Percentiles rank a stretch among this genome's conserved stretches.
Conservation (phyloP, 1,140 invertebrate genomes). For the Drosophila ficusphila region DNA sequence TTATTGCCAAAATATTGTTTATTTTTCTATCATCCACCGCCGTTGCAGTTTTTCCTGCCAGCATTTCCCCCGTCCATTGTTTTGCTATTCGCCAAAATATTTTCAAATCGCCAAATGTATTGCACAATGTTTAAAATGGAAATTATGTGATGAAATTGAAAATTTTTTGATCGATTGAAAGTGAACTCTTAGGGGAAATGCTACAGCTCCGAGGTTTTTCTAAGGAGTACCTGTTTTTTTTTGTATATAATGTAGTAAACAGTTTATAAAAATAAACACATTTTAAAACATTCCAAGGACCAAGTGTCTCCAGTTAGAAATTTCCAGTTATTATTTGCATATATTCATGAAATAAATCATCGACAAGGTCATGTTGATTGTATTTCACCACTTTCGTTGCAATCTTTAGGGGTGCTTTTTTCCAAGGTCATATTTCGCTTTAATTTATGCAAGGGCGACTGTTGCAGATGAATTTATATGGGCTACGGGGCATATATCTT, state of each 20-base stretch:
- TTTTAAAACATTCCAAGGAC: background rate
- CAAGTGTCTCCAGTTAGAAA: background rate
- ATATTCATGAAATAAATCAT: background rate
- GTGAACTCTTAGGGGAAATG: background rate
- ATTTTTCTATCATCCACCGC: slow-evolving; percentile 7
- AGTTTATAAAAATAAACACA: too few relatives aligned
- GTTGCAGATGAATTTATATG: background rate
- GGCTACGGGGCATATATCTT: slow-evolving; percentile 3
- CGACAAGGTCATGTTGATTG: slow-evolving; percentile 8
- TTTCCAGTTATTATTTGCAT: background rate
- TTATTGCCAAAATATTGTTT: slow-evolving; percentile 9
- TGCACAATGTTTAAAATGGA: slow-evolving; percentile 21
- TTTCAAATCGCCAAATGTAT: slow-evolving; percentile 7
- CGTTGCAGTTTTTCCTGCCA: slow-evolving; percentile 11
- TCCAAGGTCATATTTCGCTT: slow-evolving; percentile 9
- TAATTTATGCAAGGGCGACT: slow-evolving; percentile 16
- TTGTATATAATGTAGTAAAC: too few relatives aligned
- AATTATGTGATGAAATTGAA: slow-evolving; percentile 21
- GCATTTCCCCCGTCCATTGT: slow-evolving; percentile 3
- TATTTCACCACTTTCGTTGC: slow-evolving; percentile 7
- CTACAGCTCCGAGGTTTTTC: background rate
- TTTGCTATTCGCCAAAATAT: slow-evolving; percentile 1
- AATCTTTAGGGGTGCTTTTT: slow-evolving; percentile 5
- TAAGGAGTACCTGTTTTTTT: too few relatives aligned
- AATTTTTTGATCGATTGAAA: slow-evolving; percentile 2